Conservation (phyloP, 2,797 vertebrate species). For the Centroberyx gerrardi region DNA sequence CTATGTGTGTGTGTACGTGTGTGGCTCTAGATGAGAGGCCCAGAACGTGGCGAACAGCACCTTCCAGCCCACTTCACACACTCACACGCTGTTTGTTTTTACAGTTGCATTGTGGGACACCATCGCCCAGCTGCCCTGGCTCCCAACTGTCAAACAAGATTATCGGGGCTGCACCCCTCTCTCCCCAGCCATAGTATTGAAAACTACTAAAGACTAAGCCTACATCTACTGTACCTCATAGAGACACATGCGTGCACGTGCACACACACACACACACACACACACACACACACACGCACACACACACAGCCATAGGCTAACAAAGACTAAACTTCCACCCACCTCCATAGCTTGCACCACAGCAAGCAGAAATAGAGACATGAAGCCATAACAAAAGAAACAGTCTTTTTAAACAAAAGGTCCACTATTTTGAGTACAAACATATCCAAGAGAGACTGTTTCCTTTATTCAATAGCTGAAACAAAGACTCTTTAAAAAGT, state of each 20-base stretch:
- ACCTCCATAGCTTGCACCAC: slow-evolving; percentile 32
- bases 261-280: slow-evolving; percentile 24
- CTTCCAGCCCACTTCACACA: slow-evolving; percentile 65
- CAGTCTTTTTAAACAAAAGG: slow-evolving; percentile 74
- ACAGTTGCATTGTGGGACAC: slow-evolving; percentile 82
- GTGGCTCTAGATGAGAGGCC: slow-evolving; percentile 16
- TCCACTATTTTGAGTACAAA: slow-evolving; percentile 79
- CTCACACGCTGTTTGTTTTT: slow-evolving; percentile 84
- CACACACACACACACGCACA: slow-evolving; percentile 28
- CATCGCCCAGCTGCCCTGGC: slow-evolving; percentile 63
- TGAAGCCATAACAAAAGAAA: slow-evolving; percentile 76
- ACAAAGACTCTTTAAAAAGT: slow-evolving; percentile 75
- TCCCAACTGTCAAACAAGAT: slow-evolving; percentile 82
- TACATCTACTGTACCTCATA: slow-evolving; percentile 41
- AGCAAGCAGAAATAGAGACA: slow-evolving; percentile 63
- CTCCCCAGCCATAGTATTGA: slow-evolving; percentile 22
- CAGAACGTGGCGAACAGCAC: slow-evolving; percentile 62
- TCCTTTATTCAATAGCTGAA: slow-evolving; percentile 76
- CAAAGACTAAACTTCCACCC: slow-evolving; percentile 39
- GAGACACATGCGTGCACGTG: slow-evolving; percentile 31
- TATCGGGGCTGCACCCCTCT: slow-evolving; percentile 68
- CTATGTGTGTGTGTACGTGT: background rate
- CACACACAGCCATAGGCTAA: slow-evolving; percentile 8
- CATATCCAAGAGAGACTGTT: slow-evolving; percentile 71
- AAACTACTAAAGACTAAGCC: slow-evolving; percentile 33